Evolutionary conservation across 2,113 vertebrate species (phyloP).

Genomic region (Melanerpes formicivorus): DNA sequence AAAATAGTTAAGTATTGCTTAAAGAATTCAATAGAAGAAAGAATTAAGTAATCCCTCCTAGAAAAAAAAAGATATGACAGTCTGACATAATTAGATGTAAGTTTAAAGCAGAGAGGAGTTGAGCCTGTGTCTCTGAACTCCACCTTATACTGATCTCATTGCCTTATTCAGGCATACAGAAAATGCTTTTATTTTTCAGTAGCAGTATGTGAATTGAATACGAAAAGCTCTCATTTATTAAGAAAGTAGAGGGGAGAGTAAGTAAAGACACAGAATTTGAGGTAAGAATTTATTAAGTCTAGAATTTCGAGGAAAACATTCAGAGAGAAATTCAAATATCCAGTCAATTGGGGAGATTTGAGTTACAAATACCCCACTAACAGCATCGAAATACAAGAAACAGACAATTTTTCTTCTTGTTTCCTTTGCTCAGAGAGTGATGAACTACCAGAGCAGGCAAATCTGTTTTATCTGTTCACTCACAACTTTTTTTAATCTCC

Average conservation of each 20-base stretch:
- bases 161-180: not conserved
- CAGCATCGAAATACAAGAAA: not conserved
- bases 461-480: not conserved
- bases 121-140: not conserved
- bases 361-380: not conserved
- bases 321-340: not conserved
- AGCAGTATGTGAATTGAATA: not conserved
- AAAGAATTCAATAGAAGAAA: not conserved
- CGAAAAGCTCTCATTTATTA: not conserved
- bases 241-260: not conserved
- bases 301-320: not conserved
- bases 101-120: not conserved
- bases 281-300: not conserved
- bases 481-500: fast-evolving
- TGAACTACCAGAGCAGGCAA: not conserved
- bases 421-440: not conserved
- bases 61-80: not conserved
- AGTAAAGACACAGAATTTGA: not conserved
- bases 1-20: not conserved
- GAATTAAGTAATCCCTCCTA: fast-evolving
- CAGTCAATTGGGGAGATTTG: not conserved
- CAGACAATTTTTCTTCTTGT: not conserved
- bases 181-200: not conserved
- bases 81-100: not conserved
- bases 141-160: not conserved